Evolutionary conservation across 1,140 invertebrate species (phyloP), one percentile per base, ranked within the genome.

Genomic region (Nixonia krombeini): DNA sequence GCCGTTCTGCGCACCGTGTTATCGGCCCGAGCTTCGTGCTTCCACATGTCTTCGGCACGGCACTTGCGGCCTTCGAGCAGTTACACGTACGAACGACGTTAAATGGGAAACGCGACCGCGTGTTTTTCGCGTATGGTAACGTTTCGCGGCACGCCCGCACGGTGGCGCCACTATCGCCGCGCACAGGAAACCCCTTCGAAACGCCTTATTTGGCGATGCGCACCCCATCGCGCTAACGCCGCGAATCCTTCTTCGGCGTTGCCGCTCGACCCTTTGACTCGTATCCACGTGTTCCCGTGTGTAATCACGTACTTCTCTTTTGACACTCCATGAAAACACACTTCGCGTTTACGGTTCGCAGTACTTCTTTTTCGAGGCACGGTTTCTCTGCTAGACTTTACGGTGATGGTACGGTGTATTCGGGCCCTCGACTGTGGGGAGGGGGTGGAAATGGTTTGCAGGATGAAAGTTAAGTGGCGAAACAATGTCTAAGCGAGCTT

Each of bases 141-240:
- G n/a, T n/a, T 42, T 9, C 25, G 15, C 12, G n/a, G 44, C 26
- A 10, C 13, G 33, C 33, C 72, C 73, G 70, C 62, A 25, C 37
- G 50, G 75, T 33, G 75, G 76, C 75, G 78, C 66, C 67, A 70
- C 52, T 40, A 47, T 68, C 59, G 58, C 55, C 53, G 35, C 73
- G 72, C 71, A 76, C 73, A 68, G 72, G 74, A 74, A 76, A 74
- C 73, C 64, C 58, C 61, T 75, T 62, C 59, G 63, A 76, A 83
- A 79, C 71, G 74, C 81, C 81, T 82, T 83, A 83, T 83, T 83
- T 81, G 80, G 81, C 75, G 75, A 75, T 76, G 76, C 57, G 52
- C 75, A 78, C 79, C 76, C 79, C 70, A 52, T 49, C 33, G 35
- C 45, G 42, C 29, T 9, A 31, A 26, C 9, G 9, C 28, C 28